Evolutionary conservation across 2,797 vertebrate species (phyloP).

Genomic region (Psittacula derbiana): DNA sequence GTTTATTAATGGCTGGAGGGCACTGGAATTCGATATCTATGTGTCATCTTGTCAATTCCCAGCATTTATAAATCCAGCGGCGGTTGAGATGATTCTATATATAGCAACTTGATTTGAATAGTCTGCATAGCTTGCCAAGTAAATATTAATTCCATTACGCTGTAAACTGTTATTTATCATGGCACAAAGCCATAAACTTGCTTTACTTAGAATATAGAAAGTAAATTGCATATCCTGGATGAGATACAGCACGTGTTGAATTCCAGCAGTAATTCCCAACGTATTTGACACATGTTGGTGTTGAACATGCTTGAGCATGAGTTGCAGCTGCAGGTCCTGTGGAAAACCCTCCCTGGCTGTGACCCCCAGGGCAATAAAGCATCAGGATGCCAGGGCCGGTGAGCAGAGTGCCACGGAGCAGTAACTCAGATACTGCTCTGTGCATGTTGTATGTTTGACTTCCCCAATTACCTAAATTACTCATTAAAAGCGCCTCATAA

Average conservation of each 20-base stretch:
- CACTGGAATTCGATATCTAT: neutral
- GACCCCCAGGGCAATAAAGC: neutral
- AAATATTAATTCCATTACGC: slow-evolving; percentile 78
- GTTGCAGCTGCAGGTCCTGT: neutral
- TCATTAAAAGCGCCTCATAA: slow-evolving; percentile 51
- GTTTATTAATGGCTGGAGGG: neutral
- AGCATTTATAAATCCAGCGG: neutral
- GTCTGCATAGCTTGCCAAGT: slow-evolving; percentile 64
- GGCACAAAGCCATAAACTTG: slow-evolving; percentile 70
- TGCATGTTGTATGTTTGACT: neutral
- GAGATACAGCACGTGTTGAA: slow-evolving; percentile 26
- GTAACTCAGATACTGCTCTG: neutral
- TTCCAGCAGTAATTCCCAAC: slow-evolving; percentile 10
- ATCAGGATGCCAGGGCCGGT: neutral
- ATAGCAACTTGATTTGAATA: slow-evolving; percentile 65
- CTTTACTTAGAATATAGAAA: slow-evolving; percentile 66
- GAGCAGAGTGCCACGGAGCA: neutral
- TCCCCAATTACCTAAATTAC: slow-evolving; percentile 54
- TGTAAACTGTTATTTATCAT: slow-evolving; percentile 75
- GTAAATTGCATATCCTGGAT: slow-evolving; percentile 54
- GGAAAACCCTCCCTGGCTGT: neutral
- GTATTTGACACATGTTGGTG: neutral
- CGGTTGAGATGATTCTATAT: slow-evolving; percentile 3
- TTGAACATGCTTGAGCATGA: neutral
- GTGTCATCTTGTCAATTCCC: neutral